Conservation (phyloP, 1,140 invertebrate genomes). For the Dreissena polymorpha region DNA sequence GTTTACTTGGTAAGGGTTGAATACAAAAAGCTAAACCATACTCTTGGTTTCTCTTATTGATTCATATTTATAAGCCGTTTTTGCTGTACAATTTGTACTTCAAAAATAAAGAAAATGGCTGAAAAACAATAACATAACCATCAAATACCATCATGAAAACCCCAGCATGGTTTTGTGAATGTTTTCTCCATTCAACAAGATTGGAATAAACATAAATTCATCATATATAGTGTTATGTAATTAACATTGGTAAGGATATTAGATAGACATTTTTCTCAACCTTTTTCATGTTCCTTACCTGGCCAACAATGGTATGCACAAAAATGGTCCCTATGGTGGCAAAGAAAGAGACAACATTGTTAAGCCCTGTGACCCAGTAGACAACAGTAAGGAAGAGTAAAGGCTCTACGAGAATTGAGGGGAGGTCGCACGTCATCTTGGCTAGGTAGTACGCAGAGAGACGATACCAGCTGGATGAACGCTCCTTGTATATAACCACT, state of each 20-base stretch:
- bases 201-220: neutral
- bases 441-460: constrained; percentile 92
- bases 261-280: too few relatives aligned
- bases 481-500: constrained; percentile 92
- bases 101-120: too few relatives aligned
- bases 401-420: constrained; percentile 89
- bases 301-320: constrained; percentile 89
- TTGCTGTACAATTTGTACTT: too few relatives aligned
- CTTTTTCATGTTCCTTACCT: constrained; percentile 79
- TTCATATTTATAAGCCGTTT: too few relatives aligned
- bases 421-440: constrained; percentile 92
- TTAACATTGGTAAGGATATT: neutral
- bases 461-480: constrained; percentile 90
- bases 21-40: too few relatives aligned
- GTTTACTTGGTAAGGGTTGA: too few relatives aligned
- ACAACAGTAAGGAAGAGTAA: constrained; percentile 84
- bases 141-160: constrained; percentile 3
- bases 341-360: constrained; percentile 83
- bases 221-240: too few relatives aligned
- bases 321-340: constrained; percentile 87
- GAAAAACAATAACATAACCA: too few relatives aligned
- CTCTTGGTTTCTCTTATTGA: too few relatives aligned
- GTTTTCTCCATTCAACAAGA: neutral
- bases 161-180: neutral
- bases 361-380: constrained; percentile 87